phyloP scores from a whole-genome alignment of 2,113 vertebrate species.

The Cheilinus undulatus region DNA sequence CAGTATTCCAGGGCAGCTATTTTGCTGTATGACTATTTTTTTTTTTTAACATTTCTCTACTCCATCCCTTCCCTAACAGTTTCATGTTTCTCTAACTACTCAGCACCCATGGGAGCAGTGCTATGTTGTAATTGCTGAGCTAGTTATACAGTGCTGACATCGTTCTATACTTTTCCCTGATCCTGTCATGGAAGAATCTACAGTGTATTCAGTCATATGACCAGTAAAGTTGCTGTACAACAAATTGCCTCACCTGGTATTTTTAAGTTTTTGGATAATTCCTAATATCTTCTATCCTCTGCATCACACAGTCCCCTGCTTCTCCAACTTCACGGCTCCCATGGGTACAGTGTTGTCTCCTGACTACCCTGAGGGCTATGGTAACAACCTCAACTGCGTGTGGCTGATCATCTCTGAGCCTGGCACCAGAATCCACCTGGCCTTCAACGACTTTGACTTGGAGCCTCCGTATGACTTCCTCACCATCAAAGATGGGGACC shows the following conservation, averaged over 20 bases:
- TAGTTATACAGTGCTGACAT: slow-evolving; percentile 59
- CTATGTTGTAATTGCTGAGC: slow-evolving; percentile 64
- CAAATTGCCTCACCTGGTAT: slow-evolving; percentile 24
- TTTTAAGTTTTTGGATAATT: slow-evolving; percentile 15
- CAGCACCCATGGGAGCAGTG: slow-evolving; percentile 53
- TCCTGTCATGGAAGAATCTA: slow-evolving; percentile 38
- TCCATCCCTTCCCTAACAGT: slow-evolving; percentile 30
- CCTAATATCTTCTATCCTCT: slow-evolving; percentile 30
- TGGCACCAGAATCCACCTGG: slow-evolving; percentile 94
- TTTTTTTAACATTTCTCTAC: slow-evolving; percentile 11
- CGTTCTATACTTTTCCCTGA: slow-evolving; percentile 40
- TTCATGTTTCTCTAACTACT: slow-evolving; percentile 58
- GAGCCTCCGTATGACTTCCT: slow-evolving; percentile 98
- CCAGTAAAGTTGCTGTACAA: slow-evolving; percentile 36
- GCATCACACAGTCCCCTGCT: slow-evolving; percentile 91
- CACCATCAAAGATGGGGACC: slow-evolving; percentile 95
- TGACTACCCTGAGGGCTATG: slow-evolving; percentile 97
- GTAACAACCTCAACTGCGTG: slow-evolving; percentile 97
- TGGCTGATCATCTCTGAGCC: slow-evolving; percentile 96
- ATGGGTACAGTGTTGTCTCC: slow-evolving; percentile 97
- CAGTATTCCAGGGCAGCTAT: slow-evolving; percentile 20
- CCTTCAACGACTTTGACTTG: slow-evolving; percentile 97
- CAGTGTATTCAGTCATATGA: slow-evolving; percentile 30
- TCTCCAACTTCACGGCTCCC: slow-evolving; percentile 97
- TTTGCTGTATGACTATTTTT: slow-evolving; percentile 28